phyloP scores from a whole-genome alignment of 2,797 vertebrate species.

The Siniperca obscura region DNA sequence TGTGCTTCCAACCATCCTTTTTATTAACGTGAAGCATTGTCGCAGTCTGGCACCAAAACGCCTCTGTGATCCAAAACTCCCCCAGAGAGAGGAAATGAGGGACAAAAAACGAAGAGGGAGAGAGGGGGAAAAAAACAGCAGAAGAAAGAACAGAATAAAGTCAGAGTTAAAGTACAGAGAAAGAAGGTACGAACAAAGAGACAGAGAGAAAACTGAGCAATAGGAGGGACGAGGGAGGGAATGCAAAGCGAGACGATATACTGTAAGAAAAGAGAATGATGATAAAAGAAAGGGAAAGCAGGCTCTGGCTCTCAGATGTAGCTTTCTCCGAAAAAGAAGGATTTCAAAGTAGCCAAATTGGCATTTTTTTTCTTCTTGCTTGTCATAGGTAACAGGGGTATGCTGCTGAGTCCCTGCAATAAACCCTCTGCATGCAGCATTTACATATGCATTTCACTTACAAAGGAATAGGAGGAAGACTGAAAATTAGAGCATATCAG shows the following conservation, averaged over 20 bases:
- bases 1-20: conserved; percentile 70
- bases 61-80: conserved; percentile 74
- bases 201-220: conserved; percentile 51
- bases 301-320: conserved; percentile 63
- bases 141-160: conserved; percentile 58
- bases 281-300: conserved; percentile 64
- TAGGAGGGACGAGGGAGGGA: conserved; percentile 51
- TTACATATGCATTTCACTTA: conserved; percentile 60
- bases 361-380: conserved; percentile 60
- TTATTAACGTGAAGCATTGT: conserved; percentile 76
- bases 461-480: conserved; percentile 50
- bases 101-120: conserved; percentile 37
- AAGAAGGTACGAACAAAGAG: conserved; percentile 61
- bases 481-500: conserved; percentile 59
- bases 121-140: background rate
- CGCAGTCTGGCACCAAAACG: conserved; percentile 69
- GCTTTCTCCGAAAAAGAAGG: conserved; percentile 62
- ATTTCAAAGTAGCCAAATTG: conserved; percentile 78
- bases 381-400: conserved; percentile 64
- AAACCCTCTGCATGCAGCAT: conserved; percentile 59
- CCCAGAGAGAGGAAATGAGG: conserved; percentile 67
- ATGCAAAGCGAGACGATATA: conserved; percentile 50
- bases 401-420: conserved; percentile 59
- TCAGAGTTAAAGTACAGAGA: conserved; percentile 52
- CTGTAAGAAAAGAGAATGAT: conserved; percentile 41